Base-by-base conservation (phyloP, 2,113 vertebrate genomes). In the Ictalurus punctatus region DNA sequence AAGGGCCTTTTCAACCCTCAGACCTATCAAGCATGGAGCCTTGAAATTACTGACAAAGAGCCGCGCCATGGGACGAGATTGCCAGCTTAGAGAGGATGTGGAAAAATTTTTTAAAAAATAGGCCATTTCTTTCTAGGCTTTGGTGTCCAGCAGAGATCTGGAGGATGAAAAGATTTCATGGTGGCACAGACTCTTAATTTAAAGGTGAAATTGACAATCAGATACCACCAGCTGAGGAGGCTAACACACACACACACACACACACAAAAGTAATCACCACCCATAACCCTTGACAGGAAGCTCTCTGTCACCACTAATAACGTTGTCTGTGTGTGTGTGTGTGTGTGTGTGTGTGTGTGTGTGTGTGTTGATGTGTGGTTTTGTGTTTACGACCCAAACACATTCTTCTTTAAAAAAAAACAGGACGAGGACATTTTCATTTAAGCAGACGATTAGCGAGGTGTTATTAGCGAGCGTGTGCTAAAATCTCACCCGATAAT, bases 1-100 rank as follows among this genome's bases (percentile, higher is more conserved):
- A 78, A 48, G 84, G 83, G 61, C 40, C 69, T 89, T 87, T 81
- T 85, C 44, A 87, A 58, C 74, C 87, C 89, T 90, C 56, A 89
- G 90, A 91, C 91, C 83, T 84, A 92, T 93, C 91, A 91, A 89
- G 89, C 88, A 81, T 37, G 86, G 83, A 90, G 89, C 90, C 86
- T 86, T 88, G 88, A 92, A 81, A 67, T 69, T 69, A 87, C 63
- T 79, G 87, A 87, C 90, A 90, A 79, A 92, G 76, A 93, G 84
- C 87, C 73, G 65, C 85, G 90, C 90, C 93, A 91, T 83, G 89
- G 93, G 92, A 88, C 90, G 34, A 85, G 67, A 76, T 40, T 56
- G 89, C 67, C 81, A 58, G 81, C 76, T 67, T 58, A 80, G 30
- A 80, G 54, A 19, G 54, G 69, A 34, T 81, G 83, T 54, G 30